Base-by-base conservation (phyloP, 2,113 vertebrate genomes). In the Nyctereutes procyonoides region DNA sequence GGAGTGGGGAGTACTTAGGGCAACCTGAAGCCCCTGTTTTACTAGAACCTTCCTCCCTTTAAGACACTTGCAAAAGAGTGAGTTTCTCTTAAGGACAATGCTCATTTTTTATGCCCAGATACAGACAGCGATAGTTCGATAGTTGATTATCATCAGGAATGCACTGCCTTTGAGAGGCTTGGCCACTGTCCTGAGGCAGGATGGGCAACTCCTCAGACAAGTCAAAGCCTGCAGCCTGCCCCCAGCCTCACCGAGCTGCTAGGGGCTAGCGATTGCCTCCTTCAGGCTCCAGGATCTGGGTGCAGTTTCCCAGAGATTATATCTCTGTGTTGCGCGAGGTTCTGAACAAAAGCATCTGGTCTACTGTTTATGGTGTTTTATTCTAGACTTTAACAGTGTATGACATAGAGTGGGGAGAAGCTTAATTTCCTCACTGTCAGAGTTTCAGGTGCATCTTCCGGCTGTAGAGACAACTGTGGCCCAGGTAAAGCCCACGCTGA, bases 91-190 rank as follows among this genome's bases (percentile, higher is more conserved):
- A 35, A 16, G 35, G 38, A 35, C 30, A 20, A 3, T 43, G 17
- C 32, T 55, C 24, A 0, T 3, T 51, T 48, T 19, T 28, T 8
- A 62, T 51, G 38, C 65, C 35, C 38, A 20, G 35, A 8, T 22
- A 4, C 2, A 14, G 38, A 53, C 11, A 0, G 51, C 28, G 1
- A 1, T 22, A 2, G 35, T 5, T 51, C 2, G 26, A 4, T 58
- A 15, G 20, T 48, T 53, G n/a, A 14, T 38, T 26, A 26, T 20
- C 28, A 30, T 62, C 20, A 11, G 38, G 13, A 67, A n/a, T 4
- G 11, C 8, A 5, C 12, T 38, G 17, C 38, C 43, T 43, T 32
- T 28, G 35, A 24, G 53, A 58, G 35, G 4, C 14, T 12, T 19
- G 53, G 28, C 65, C 0, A 0, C 43, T 1, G 16, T 11, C 24